These are phyloP conservation scores for Arctia plantaginis DNA, from an alignment of 2,888 invertebrate species.

Conservation along the genomic window DNA sequence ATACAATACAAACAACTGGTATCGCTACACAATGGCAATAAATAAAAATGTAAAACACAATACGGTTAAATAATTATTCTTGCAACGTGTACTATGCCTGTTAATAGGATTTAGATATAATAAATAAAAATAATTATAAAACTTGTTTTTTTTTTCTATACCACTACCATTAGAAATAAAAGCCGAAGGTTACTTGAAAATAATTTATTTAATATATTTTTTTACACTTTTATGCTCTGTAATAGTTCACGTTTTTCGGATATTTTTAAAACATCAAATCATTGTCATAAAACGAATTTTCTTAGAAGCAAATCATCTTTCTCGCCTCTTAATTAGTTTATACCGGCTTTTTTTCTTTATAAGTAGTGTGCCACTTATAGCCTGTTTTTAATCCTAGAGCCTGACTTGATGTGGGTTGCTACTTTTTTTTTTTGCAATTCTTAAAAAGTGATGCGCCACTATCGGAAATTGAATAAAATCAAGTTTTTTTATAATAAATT, in stretches of 20 bases:
- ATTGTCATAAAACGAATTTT: background rate
- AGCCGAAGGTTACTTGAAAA: background rate
- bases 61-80: conserved; percentile 79
- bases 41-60: conserved; percentile 66
- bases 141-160: conserved; percentile 64
- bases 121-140: conserved; percentile 85
- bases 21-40: conserved; percentile 56
- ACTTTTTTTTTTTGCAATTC: too few relatives aligned
- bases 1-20: conserved; percentile 36
- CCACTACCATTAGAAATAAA: conserved; percentile 16
- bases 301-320: background rate
- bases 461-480: too few relatives aligned
- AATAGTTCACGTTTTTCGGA: background rate
- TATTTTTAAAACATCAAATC: background rate
- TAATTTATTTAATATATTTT: conserved; percentile 7
- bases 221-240: conserved; percentile 4
- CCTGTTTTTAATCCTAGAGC: too few relatives aligned
- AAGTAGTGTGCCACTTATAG: too few relatives aligned
- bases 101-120: conserved; percentile 85
- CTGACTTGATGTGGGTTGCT: too few relatives aligned
- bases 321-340: too few relatives aligned
- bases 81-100: conserved; percentile 83
- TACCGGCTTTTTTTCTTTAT: too few relatives aligned
- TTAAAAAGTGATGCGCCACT: too few relatives aligned
- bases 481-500: too few relatives aligned